Base-by-base conservation (phyloP, 2,888 invertebrate species). In the Phragmatobia fuliginosa region DNA sequence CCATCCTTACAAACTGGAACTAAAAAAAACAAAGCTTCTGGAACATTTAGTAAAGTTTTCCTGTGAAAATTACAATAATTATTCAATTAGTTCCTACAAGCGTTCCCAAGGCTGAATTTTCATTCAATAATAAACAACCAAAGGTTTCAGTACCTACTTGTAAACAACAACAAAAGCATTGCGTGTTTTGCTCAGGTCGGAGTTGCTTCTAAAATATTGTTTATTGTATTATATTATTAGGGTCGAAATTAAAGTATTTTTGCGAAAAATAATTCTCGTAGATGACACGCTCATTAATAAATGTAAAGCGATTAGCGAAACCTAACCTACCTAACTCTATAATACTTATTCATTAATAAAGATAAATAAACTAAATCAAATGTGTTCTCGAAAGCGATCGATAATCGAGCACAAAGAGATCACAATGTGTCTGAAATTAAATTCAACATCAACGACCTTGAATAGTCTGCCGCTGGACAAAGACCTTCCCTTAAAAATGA, bases 121-220 rank as follows among this genome's bases (percentile, higher is more conserved):
- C 73, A 83, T 84, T 82, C 76, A 84, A 78, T 81, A 78, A 81
- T 86, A 89, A 90, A 88, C 85, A 89, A 87, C 79, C 78, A 81
- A 83, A 70, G 81, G 86, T 80, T 85, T 84, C 83, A 72, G 76
- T 79, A 75, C 84, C 81, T 83, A 79, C 79, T 86, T 77, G 77
- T 85, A 89, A 90, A 90, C 87, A 89, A 88, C 83, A 88, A 87
- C 87, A 89, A 85, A 79, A 82, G 78, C 80, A 78, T 75, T 62
- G 75, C n/a, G n/a, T n/a, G 75, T 72, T 73, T 70, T 62, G 66
- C 74, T 64, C 71, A 79, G 76, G 76, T 79, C 72, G 81, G n/a
- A 77, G 74, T 84, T 81, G 76, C 75, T 75, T 67, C 75, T 72
- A 83, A 85, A 80, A 83, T 82, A n/a, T n/a, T n/a, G n/a, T n/a